Evolutionary conservation across 2,113 vertebrate species (phyloP).

Genomic region (Hippocampus guttulatus): DNA sequence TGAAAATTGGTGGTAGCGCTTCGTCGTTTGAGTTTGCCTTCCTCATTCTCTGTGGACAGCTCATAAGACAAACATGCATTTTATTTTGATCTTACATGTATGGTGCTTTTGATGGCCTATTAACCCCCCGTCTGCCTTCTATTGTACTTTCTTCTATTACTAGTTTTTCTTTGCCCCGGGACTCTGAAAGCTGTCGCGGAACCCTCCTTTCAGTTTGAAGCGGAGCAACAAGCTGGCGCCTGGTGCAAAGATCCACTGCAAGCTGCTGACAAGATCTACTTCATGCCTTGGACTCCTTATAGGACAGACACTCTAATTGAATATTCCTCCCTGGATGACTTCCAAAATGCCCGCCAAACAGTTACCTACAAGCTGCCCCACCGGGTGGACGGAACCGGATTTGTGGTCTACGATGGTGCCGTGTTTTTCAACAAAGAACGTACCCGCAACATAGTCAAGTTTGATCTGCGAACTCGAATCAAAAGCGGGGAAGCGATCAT

Average conservation of each 20-base stretch:
- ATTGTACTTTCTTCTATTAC: slow-evolving; percentile 84
- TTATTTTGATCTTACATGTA: slow-evolving; percentile 16
- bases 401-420: slow-evolving; percentile 96
- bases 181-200: slow-evolving; percentile 98
- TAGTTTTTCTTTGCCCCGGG: slow-evolving; percentile 99
- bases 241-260: slow-evolving; percentile 99
- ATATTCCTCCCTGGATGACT: slow-evolving; percentile 93
- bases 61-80: slow-evolving; percentile 51
- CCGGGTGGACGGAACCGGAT: slow-evolving; percentile 95
- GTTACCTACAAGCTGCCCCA: slow-evolving; percentile 97
- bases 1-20: slow-evolving; percentile 66
- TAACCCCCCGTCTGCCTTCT: slow-evolving; percentile 66
- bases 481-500: slow-evolving; percentile 99
- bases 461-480: slow-evolving; percentile 96
- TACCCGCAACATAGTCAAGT: slow-evolving; percentile 98
- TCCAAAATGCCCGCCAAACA: slow-evolving; percentile 89
- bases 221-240: slow-evolving; percentile 97
- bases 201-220: slow-evolving; percentile 94
- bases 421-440: slow-evolving; percentile 99
- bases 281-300: slow-evolving; percentile 99
- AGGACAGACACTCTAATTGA: slow-evolving; percentile 97
- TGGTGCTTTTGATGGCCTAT: slow-evolving; percentile 34
- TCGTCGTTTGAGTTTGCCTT: slow-evolving; percentile 64
- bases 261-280: slow-evolving; percentile 98
- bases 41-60: slow-evolving; percentile 64